Evolutionary conservation across 2,888 invertebrate genomes (phyloP).

Genomic region (Scaptomyza reducta): DNA sequence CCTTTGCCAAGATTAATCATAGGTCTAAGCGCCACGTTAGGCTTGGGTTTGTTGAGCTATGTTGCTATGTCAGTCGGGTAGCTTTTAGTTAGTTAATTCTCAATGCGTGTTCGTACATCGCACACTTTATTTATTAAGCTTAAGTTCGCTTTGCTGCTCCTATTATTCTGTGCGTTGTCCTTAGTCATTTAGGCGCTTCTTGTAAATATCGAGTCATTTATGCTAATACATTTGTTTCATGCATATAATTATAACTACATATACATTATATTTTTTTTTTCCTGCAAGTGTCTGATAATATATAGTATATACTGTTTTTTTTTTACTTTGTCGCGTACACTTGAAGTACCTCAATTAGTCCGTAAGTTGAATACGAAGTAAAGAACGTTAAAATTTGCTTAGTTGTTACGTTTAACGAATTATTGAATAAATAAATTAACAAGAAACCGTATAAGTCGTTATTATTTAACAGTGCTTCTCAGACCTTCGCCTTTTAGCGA

Average conservation of each 20-base stretch:
- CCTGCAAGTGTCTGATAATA: constrained; percentile 33
- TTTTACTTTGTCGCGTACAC: constrained; percentile 63
- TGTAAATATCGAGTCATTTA: constrained; percentile 81
- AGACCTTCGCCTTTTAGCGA: constrained; percentile 20
- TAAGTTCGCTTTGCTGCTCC: constrained; percentile 44
- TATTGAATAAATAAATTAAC: constrained; percentile 26
- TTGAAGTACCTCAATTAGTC: constrained; percentile 68
- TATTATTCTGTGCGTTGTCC: constrained; percentile 34
- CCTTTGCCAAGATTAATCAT: constrained; percentile 4
- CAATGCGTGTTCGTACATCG: constrained; percentile 19
- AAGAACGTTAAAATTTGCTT: constrained; percentile 26
- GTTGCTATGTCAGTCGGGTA: constrained; percentile 33
- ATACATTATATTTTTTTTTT: constrained; percentile 27
- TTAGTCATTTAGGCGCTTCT: constrained; percentile 73
- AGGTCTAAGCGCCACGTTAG: constrained; percentile 2
- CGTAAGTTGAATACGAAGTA: constrained; percentile 42
- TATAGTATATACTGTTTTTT: constrained; percentile 17
- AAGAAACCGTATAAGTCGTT: not conserved
- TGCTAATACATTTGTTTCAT: constrained; percentile 57
- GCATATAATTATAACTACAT: constrained; percentile 9
- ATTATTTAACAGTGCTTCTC: constrained; percentile 11
- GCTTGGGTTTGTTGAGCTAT: constrained; percentile 21
- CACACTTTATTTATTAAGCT: constrained; percentile 68
- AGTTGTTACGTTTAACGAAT: constrained; percentile 40
- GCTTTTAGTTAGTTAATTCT: constrained; percentile 60